Percentiles rank a stretch among this genome's conserved stretches.
phyloP scores from a whole-genome alignment of 2,113 vertebrate genomes.

The Rhinolophus ferrumequinum region DNA sequence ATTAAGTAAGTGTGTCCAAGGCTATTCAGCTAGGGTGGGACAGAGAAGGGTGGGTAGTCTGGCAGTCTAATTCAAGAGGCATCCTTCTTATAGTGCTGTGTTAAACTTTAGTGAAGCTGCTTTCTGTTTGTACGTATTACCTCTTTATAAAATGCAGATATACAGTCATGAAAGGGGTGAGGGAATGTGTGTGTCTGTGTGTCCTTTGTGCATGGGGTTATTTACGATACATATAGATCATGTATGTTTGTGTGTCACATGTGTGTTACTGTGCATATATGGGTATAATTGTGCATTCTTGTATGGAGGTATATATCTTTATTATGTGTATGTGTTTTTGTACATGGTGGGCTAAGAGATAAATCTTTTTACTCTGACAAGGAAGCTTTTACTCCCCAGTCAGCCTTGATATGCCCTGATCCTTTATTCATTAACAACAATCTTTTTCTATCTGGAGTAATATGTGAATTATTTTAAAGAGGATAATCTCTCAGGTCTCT shows the following conservation, averaged over 20 bases:
- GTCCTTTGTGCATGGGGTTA: background rate
- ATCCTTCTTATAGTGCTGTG: background rate
- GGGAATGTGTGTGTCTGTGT: rapidly evolving
- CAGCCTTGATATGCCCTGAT: background rate
- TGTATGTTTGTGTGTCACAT: too few relatives aligned
- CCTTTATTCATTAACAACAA: background rate
- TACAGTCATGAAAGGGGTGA: background rate
- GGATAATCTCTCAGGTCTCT: constrained; percentile 18
- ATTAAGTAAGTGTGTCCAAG: background rate
- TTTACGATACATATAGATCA: background rate
- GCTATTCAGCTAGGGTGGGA: background rate
- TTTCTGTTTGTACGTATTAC: background rate
- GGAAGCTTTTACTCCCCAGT: background rate
- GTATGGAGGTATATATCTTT: background rate
- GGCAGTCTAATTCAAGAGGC: background rate
- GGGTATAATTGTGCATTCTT: background rate
- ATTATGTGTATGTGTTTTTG: background rate
- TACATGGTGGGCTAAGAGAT: background rate
- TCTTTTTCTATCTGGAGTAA: background rate
- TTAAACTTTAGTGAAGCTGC: background rate
- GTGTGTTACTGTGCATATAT: background rate
- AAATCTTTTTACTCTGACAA: background rate
- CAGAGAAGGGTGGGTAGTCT: background rate
- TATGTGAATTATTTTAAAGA: constrained; percentile 32
- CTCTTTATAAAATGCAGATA: background rate